Evolutionary conservation across 1,140 invertebrate genomes (phyloP).

Genomic region (Diprion similis): DNA sequence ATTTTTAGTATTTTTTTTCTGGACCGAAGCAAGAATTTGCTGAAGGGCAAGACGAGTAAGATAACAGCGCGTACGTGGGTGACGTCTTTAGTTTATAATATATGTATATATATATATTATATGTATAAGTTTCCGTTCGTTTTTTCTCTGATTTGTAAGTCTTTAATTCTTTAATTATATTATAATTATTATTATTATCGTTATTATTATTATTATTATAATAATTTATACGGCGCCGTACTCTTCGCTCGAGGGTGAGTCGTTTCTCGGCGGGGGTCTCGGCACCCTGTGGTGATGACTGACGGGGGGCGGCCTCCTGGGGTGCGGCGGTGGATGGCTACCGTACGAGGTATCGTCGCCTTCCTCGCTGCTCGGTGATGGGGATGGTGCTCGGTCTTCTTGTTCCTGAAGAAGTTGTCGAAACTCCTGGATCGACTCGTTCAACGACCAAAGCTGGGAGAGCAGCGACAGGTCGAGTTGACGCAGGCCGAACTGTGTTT

Average conservation of each 20-base stretch:
- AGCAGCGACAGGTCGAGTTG: slow-evolving; percentile 85
- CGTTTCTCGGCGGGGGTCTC: slow-evolving; percentile 53
- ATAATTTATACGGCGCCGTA: slow-evolving; percentile 55
- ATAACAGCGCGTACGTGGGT: too few species aligned
- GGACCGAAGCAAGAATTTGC: too few species aligned
- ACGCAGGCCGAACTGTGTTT: slow-evolving; percentile 75
- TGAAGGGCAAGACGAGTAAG: too few species aligned
- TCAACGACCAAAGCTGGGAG: slow-evolving; percentile 86
- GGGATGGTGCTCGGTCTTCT: slow-evolving; percentile 67
- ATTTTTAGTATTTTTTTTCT: too few species aligned
- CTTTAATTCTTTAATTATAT: too few species aligned
- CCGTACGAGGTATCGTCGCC: slow-evolving; percentile 63
- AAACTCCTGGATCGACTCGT: slow-evolving; percentile 88
- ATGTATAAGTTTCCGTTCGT: too few species aligned
- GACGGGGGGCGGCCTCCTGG: slow-evolving; percentile 47
- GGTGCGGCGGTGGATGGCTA: slow-evolving; percentile 46
- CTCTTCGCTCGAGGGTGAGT: slow-evolving; percentile 60
- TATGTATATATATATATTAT: too few species aligned
- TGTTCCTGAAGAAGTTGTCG: slow-evolving; percentile 76
- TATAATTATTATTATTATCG: too few species aligned
- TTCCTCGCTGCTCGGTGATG: slow-evolving; percentile 70
- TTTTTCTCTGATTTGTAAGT: too few species aligned
- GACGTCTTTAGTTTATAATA: too few species aligned
- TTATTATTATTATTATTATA: too few species aligned
- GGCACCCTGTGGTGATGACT: slow-evolving; percentile 49